Percentiles rank a stretch among this genome's conserved stretches.
phyloP scores from a whole-genome alignment of 2,113 vertebrate genomes.

The Chionodraco myersi region DNA sequence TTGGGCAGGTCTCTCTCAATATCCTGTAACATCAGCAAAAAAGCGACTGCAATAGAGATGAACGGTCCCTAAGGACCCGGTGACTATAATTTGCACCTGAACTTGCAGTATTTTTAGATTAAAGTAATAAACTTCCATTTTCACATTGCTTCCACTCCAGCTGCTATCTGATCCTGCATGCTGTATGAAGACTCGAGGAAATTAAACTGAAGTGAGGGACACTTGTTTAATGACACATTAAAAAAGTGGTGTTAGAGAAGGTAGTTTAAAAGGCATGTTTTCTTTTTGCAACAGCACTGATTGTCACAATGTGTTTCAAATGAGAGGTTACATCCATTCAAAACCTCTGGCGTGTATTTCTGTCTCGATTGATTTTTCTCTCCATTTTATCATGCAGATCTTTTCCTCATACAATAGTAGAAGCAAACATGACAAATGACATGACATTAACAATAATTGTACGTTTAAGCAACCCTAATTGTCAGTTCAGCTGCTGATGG shows the following conservation, averaged over 20 bases:
- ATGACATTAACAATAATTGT: slow-evolving; percentile 9
- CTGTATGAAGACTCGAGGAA: slow-evolving; percentile 14
- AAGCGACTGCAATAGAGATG: slow-evolving; percentile 34
- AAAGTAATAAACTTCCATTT: slow-evolving; percentile 75
- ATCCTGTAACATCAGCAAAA: slow-evolving; percentile 49
- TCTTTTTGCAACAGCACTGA: neutral
- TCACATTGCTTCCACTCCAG: slow-evolving; percentile 58
- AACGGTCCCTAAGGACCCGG: slow-evolving; percentile 33
- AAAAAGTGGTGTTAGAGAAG: slow-evolving; percentile 5
- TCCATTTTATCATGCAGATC: neutral
- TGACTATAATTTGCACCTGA: slow-evolving; percentile 51
- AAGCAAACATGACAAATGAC: slow-evolving; percentile 15
- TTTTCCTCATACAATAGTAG: neutral
- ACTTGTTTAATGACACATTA: slow-evolving; percentile 14
- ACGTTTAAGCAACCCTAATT: slow-evolving; percentile 1
- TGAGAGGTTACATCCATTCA: neutral
- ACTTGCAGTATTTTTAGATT: slow-evolving; percentile 77
- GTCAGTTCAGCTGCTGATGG: neutral
- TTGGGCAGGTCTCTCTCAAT: slow-evolving; percentile 41
- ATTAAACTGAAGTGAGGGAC: slow-evolving; percentile 5
- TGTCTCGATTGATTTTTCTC: neutral
- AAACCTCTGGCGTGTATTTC: neutral
- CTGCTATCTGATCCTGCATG: slow-evolving; percentile 39
- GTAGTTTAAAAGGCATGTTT: neutral
- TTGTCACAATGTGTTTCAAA: slow-evolving; percentile 10